Evolutionary conservation across 2,113 vertebrate species (phyloP).

Genomic region (Himantopus leucocephalus): DNA sequence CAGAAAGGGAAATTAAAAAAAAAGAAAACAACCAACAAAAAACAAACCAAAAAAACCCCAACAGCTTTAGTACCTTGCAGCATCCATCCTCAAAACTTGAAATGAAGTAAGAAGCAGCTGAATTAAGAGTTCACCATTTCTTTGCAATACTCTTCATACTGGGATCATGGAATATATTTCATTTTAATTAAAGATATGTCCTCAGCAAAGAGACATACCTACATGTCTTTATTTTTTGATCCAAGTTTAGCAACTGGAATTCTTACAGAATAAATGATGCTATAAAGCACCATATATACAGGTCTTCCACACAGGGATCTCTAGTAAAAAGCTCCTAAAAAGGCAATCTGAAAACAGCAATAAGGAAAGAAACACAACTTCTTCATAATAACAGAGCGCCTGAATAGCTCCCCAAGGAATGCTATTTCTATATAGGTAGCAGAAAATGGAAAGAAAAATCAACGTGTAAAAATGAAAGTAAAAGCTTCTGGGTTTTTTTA

Average conservation of each 20-base stretch:
- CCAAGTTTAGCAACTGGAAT: neutral
- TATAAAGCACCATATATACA: neutral
- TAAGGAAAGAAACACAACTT: neutral
- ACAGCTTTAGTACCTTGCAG: neutral
- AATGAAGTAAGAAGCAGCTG: neutral
- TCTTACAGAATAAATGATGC: neutral
- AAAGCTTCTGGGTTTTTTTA: neutral
- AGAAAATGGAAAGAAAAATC: neutral
- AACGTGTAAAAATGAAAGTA: neutral
- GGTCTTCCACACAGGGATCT: neutral
- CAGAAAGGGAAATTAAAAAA: neutral
- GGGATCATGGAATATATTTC: neutral
- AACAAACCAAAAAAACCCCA: neutral
- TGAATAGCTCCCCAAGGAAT: neutral
- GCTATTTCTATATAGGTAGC: neutral
- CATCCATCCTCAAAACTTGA: neutral
- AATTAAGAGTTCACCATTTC: neutral
- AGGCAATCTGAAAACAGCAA: neutral
- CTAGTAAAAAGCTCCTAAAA: neutral
- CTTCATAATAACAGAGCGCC: neutral
- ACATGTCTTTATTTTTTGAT: neutral
- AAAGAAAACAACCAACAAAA: neutral
- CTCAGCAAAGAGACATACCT: neutral
- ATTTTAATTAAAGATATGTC: neutral
- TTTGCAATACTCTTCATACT: neutral